Conservation (phyloP, 2,797 vertebrate genomes). For the Oreonectes daqikongensis region DNA sequence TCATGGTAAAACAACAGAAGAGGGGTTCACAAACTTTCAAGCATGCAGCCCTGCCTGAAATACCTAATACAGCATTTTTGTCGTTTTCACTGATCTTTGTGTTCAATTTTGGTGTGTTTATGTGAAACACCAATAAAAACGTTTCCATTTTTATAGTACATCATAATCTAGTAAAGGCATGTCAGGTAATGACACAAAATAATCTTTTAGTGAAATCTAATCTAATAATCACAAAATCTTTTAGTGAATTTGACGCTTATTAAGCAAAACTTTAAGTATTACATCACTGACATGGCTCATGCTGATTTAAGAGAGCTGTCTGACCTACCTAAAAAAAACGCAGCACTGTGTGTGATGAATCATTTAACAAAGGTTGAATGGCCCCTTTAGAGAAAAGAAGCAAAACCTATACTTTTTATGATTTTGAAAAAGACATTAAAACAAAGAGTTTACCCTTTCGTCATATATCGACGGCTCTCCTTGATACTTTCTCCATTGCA, state of each 20-base stretch:
- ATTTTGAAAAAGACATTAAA: slow-evolving; percentile 15
- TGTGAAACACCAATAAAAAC: no score
- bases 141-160: no score
- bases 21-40: no score
- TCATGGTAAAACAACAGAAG: no score
- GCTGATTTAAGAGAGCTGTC: not conserved
- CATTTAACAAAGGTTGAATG: slow-evolving; percentile 21
- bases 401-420: slow-evolving; percentile 28
- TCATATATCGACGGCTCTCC: slow-evolving; percentile 33
- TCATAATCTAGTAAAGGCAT: no score
- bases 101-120: no score
- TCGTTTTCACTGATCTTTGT: no score
- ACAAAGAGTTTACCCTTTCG: slow-evolving; percentile 38
- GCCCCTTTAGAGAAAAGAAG: slow-evolving; percentile 4
- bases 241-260: not conserved
- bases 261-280: not conserved
- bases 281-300: not conserved
- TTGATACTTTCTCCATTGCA: slow-evolving; percentile 34
- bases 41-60: no score
- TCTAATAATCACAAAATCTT: no score
- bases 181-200: no score
- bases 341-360: not conserved
- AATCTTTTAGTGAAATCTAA: no score
- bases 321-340: not conserved
- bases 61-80: no score